phyloP scores from a whole-genome alignment of 1,140 invertebrate genomes.

The Drosophila kepulauana region DNA sequence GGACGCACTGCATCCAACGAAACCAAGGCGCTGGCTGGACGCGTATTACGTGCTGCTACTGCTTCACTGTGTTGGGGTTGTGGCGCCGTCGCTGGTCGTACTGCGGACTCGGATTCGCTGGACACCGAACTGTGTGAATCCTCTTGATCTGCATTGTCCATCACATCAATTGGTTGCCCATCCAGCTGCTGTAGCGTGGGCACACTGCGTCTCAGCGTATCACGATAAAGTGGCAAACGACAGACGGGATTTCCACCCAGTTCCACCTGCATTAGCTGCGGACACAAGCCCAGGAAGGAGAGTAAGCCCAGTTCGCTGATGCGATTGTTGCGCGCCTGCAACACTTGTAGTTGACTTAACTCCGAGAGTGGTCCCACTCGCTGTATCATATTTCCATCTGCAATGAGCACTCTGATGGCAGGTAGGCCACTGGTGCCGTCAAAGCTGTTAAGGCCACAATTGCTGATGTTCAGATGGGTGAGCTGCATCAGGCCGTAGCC shows the following conservation, averaged over 20 bases:
- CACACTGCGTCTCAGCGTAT: conserved; percentile 79
- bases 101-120: conserved; percentile 56
- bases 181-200: conserved; percentile 85
- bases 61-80: not conserved
- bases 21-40: conserved; percentile 36
- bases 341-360: conserved; percentile 63
- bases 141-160: conserved; percentile 1
- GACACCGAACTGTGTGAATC: conserved; percentile 64
- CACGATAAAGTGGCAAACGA: conserved; percentile 76
- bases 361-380: conserved; percentile 87
- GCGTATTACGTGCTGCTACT: not conserved
- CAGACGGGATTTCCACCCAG: conserved; percentile 85
- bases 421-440: conserved; percentile 88
- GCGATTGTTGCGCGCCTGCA: conserved; percentile 78
- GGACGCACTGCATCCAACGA: conserved; percentile 40
- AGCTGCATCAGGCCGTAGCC: conserved; percentile 88
- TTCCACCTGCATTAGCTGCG: conserved; percentile 82
- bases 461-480: conserved; percentile 87
- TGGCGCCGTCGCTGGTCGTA: conserved; percentile 65
- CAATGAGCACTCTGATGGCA: conserved; percentile 87
- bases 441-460: conserved; percentile 88
- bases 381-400: conserved; percentile 87
- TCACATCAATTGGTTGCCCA: conserved; percentile 58
- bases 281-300: conserved; percentile 85
- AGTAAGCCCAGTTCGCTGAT: conserved; percentile 84